Conservation (phyloP, 2,888 invertebrate genomes). For the Sepioteuthis lessoniana region DNA sequence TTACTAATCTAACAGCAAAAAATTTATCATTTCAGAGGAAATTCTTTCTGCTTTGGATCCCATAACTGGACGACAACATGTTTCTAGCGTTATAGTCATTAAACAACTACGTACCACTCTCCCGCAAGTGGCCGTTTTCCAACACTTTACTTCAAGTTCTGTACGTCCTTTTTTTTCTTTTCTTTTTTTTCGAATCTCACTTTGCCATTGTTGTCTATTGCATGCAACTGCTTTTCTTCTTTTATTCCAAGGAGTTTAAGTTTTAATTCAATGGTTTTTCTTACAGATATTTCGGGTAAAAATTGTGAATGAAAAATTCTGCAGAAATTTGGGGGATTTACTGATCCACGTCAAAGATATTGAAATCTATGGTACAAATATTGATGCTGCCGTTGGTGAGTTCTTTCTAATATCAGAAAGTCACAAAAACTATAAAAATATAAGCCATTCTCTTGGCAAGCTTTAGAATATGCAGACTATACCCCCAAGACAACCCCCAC, state of each 20-base stretch:
- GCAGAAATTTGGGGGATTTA: constrained; percentile 66
- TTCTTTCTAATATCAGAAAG: neutral
- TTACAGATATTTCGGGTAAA: constrained; percentile 70
- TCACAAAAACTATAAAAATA: no score
- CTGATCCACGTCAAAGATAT: constrained; percentile 71
- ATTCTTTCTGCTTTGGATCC: constrained; percentile 70
- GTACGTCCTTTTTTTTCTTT: constrained; percentile 54
- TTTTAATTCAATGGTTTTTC: neutral
- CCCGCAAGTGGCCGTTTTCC: constrained; percentile 70
- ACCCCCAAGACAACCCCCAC: no score
- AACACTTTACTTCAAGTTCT: constrained; percentile 71
- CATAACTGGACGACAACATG: constrained; percentile 73
- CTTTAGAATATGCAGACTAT: no score
- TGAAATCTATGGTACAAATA: constrained; percentile 72
- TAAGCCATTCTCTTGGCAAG: no score
- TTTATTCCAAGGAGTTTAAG: neutral
- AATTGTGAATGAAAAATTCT: constrained; percentile 70
- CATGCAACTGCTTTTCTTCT: neutral
- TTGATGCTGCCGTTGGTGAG: constrained; percentile 72
- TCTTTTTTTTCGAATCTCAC: no score
- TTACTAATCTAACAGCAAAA: neutral
- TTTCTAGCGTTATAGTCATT: constrained; percentile 69
- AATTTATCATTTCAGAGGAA: constrained; percentile 62
- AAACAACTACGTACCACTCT: constrained; percentile 71
- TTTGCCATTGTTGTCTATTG: neutral